Evolutionary conservation across 1,140 invertebrate species (phyloP), one percentile per base, ranked within the genome.

Genomic region (Trichoplusia ni): DNA sequence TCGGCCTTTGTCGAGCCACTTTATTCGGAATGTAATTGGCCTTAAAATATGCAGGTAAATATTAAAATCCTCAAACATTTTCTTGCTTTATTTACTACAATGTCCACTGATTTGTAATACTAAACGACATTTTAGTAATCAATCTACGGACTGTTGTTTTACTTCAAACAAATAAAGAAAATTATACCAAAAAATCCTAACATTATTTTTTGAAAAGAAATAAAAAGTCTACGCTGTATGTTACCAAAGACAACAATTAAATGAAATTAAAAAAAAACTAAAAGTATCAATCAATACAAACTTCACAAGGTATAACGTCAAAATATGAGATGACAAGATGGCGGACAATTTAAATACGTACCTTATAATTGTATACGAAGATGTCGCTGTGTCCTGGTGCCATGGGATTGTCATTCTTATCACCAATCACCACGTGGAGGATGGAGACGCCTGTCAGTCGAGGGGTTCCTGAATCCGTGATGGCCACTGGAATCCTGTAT

Each of bases 281-380:
- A 18, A 23, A 23, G 14, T 21, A 42, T n/a, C 8, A n/a, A 23
- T 25, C 4, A 13, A 4, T n/a, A n/a, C n/a, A n/a, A 25, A 46
- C 13, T 2, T 6, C 13, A 16, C 2, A 5, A 13, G 11, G 21
- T 6, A 4, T 7, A 9, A 16, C 29, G n/a, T n/a, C n/a, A n/a
- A n/a, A n/a, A n/a, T n/a, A n/a, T n/a, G n/a, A n/a, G n/a, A n/a
- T n/a, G n/a, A n/a, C 29, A 47, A 47, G 29, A 31, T 4, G 25
- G 25, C 8, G 8, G 25, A 0, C 4, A 46, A 29, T 1, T n/a
- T 2, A n/a, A n/a, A 0, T n/a, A 38, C 54, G n/a, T 91, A 94
- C 94, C 90, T 95, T 95, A 79, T 97, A 98, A 82, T 97, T 98
- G 83, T 98, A 98, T 0, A 99, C 95, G 78, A 97, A 96, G 75